Evolutionary conservation across 2,113 vertebrate species (phyloP), one percentile per base, ranked within the genome.

Genomic region (Gymnorhina tibicen): DNA sequence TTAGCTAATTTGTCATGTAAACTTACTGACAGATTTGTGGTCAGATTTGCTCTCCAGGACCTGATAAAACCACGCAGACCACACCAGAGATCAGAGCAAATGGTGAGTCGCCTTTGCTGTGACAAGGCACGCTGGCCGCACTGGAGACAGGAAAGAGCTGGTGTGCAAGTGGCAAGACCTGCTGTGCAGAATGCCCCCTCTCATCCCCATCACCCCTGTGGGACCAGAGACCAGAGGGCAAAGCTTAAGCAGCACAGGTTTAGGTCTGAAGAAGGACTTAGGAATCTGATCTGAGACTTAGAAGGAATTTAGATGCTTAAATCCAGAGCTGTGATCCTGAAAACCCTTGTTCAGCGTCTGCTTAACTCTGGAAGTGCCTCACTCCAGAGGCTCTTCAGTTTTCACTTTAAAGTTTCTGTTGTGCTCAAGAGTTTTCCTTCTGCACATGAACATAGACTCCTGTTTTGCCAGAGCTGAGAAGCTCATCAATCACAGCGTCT

Each of bases 1-100:
- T 97, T 97, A 98, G 95, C 94, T 97, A 94, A 97, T 97, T 97
- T 96, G 95, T 94, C 97, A 97, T 92, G 97, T 97, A 97, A 97
- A 97, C 96, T 97, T 97, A 62, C 83, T 85, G 56, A 91, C 69
- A 68, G 67, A 79, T 95, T 74, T 85, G 86, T 96, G 97, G 95
- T 96, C 97, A 94, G 88, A 85, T 95, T 85, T 95, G 92, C 84
- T 96, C 92, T 94, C 67, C 76, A 58, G 86, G 84, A 92, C 90
- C 63, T 13, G 59, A 97, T 91, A 90, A 88, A 88, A 91, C 74
- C 69, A 37, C 73, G 76, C 70, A 93, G 86, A 93, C n/a, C 87
- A 59, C 83, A 87, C 50, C 63, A 91, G 78, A 95, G 87, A 66
- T 56, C 15, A 87, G 70, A 90, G 77, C 37, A 93, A 88, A 58